Evolutionary conservation across 1,140 invertebrate genomes (phyloP).

Genomic region (Hylaeus volcanicus): DNA sequence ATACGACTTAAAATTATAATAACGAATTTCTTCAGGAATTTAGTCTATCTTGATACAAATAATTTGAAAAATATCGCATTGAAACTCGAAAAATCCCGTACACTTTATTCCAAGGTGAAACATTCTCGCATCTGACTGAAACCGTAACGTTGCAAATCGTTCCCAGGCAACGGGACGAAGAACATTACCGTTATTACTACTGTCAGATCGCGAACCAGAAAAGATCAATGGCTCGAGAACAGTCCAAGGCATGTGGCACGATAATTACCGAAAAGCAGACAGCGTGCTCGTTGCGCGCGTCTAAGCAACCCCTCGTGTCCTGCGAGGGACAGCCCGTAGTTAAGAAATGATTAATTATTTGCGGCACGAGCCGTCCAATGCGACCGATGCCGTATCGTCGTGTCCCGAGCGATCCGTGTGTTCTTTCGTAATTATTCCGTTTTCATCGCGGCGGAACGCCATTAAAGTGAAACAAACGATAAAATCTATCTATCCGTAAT

Average conservation of each 20-base stretch:
- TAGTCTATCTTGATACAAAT: no score
- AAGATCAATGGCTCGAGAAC: conserved; percentile 56
- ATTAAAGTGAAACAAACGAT: conserved; percentile 40
- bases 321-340: conserved; percentile 66
- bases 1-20: no score
- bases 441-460: conserved; percentile 49
- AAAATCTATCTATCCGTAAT: conserved; percentile 21
- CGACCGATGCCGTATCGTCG: neutral
- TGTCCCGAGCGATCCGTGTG: neutral
- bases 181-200: conserved; percentile 26
- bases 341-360: conserved; percentile 77
- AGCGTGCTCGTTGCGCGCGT: conserved; percentile 27
- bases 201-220: conserved; percentile 48
- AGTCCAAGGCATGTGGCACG: conserved; percentile 47
- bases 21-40: no score
- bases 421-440: conserved; percentile 65
- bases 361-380: conserved; percentile 59
- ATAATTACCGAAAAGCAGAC: conserved; percentile 56
- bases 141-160: conserved; percentile 7
- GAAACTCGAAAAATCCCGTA: neutral
- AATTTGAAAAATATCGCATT: neutral
- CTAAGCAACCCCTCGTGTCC: conserved; percentile 42
- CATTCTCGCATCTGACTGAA: neutral
- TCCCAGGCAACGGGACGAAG: neutral
- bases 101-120: neutral